Evolutionary conservation across 53 echinoderm and acorn worm genomes (phyloP), one percentile per base, ranked within the genome.

Genomic region (Hippasteria phrygiana): DNA sequence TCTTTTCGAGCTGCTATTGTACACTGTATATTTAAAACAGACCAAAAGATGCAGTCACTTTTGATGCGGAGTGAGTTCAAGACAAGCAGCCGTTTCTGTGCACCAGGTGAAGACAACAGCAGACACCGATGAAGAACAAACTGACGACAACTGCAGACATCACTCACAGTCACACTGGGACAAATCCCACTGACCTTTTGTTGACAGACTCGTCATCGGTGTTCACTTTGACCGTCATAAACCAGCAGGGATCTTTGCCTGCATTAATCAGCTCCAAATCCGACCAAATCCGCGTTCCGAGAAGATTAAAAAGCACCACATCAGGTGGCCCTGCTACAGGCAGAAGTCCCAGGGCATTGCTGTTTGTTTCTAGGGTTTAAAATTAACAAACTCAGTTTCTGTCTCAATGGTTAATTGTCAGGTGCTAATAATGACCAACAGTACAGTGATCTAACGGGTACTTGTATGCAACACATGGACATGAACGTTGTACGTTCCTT

Each of bases 381-480:
- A 67, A 67, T 67, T 67, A 67, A 36, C 34, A 35, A 67, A 67
- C 69, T 67, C 35, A 36, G 69, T 36, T 63, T 67, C 36, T 67
- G 69, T 67, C 69, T 67, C 22, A 18, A 36, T 0, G 69, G 4
- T 35, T 59, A n/a, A n/a, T n/a, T n/a, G n/a, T n/a, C n/a, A n/a
- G n/a, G n/a, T n/a, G n/a, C n/a, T n/a, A n/a, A n/a, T n/a, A n/a
- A n/a, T n/a, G n/a, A n/a, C n/a, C n/a, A n/a, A n/a, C n/a, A n/a
- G n/a, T n/a, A n/a, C n/a, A n/a, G n/a, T n/a, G n/a, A n/a, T n/a
- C n/a, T n/a, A n/a, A n/a, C n/a, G n/a, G n/a, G n/a, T n/a, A n/a
- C n/a, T n/a, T n/a, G n/a, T n/a, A n/a, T n/a, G n/a, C n/a, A n/a
- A n/a, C n/a, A n/a, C n/a, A n/a, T n/a, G n/a, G n/a, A n/a, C n/a